A percentile compares a stretch with the other conserved stretches of the same genome.
These are phyloP conservation scores for Philereme transversata DNA, from an alignment of 2,888 invertebrate species.

Conservation along the genomic window DNA sequence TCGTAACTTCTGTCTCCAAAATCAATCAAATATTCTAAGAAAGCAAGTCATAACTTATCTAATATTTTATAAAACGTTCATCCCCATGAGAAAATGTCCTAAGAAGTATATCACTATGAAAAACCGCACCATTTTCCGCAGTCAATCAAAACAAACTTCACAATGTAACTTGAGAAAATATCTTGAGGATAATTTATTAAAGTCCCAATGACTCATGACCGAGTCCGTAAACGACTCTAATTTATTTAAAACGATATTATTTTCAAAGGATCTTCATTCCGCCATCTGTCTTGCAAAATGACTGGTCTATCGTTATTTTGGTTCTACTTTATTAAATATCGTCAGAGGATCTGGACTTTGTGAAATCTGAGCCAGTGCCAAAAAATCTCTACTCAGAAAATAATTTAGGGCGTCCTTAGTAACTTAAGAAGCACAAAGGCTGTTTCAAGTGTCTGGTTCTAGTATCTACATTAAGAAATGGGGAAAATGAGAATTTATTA, in stretches of 20 bases:
- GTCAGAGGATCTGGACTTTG: constrained; percentile 49
- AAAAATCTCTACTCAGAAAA: constrained; percentile 19
- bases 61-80: too few relatives aligned
- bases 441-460: too few relatives aligned
- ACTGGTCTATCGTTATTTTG: constrained; percentile 40
- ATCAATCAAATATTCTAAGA: too few relatives aligned
- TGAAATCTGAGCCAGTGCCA: constrained; percentile 42
- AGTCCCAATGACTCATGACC: constrained; percentile 51
- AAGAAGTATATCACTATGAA: constrained; percentile 21
- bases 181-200: constrained; percentile 58
- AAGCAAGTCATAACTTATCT: too few relatives aligned
- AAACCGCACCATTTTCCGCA: constrained; percentile 39
- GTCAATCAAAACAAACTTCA: constrained; percentile 47
- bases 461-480: too few relatives aligned
- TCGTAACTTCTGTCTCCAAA: too few relatives aligned
- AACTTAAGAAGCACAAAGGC: neutral
- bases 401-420: constrained; percentile 14
- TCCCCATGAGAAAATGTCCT: too few relatives aligned
- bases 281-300: constrained; percentile 60
- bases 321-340: constrained; percentile 57
- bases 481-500: too few relatives aligned
- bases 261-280: constrained; percentile 58
- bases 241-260: constrained; percentile 70
- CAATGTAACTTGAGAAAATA: constrained; percentile 56
- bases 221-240: constrained; percentile 57